Conservation (phyloP, 2,797 vertebrate species). For the Nyctalus aviator region DNA sequence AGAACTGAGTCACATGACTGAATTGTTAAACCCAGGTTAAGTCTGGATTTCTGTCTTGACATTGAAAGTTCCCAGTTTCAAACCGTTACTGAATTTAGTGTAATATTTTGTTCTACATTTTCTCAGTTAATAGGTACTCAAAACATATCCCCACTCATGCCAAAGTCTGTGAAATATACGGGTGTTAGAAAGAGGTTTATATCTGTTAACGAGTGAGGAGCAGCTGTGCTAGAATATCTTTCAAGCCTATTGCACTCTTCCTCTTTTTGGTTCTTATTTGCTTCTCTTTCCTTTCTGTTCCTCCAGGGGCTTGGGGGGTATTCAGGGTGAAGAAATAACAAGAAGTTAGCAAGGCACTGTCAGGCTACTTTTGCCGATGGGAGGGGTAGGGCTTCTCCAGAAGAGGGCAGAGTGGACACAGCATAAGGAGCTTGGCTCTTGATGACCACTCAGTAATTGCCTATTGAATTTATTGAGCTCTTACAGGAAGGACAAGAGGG, state of each 20-base stretch:
- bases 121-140: neutral
- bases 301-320: neutral
- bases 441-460: neutral
- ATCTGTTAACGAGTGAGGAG: neutral
- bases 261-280: neutral
- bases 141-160: neutral
- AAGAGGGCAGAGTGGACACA: neutral
- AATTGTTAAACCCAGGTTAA: neutral
- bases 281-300: neutral
- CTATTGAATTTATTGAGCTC: neutral
- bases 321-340: neutral
- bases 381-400: neutral
- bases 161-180: neutral
- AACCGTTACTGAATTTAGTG: neutral
- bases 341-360: neutral
- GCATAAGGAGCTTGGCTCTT: neutral
- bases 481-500: neutral
- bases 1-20: neutral
- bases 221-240: neutral
- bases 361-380: neutral
- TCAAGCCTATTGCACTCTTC: neutral
- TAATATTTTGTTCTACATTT: neutral
- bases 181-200: neutral
- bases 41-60: constrained; percentile 15
- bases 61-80: constrained; percentile 21